Evolutionary conservation across 2,888 invertebrate species (phyloP).

Genomic region (Adela reaumurella): DNA sequence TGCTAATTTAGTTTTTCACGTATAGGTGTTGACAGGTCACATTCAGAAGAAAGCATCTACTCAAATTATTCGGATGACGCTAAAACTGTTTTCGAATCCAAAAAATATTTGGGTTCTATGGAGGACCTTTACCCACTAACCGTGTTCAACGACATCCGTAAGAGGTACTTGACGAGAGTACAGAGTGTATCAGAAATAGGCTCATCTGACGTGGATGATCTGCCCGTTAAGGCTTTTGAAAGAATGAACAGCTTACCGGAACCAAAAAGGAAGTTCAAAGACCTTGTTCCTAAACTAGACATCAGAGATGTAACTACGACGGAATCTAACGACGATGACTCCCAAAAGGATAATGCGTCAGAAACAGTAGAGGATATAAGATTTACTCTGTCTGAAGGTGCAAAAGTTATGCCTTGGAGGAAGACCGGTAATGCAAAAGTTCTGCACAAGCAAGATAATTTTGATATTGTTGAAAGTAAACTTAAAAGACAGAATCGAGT

Average conservation of each 20-base stretch:
- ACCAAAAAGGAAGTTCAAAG: constrained; percentile 14
- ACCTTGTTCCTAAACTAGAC: constrained; percentile 13
- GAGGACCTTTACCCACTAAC: constrained; percentile 35
- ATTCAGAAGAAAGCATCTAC: constrained; percentile 36
- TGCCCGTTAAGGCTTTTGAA: constrained; percentile 35
- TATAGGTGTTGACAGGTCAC: constrained; percentile 46
- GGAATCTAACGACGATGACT: constrained; percentile 33
- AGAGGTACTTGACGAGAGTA: constrained; percentile 41
- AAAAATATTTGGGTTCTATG: constrained; percentile 21
- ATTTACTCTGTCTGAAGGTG: background rate
- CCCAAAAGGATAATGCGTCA: constrained; percentile 15
- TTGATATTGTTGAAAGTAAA: constrained; percentile 22
- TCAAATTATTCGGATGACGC: constrained; percentile 28
- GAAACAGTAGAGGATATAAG: constrained; percentile 13
- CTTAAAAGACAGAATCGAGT: constrained; percentile 18
- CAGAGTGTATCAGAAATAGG: constrained; percentile 33
- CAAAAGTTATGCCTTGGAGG: background rate
- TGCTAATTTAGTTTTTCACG: constrained; percentile 36
- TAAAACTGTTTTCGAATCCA: constrained; percentile 22
- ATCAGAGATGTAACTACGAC: constrained; percentile 34
- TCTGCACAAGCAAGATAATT: constrained; percentile 32
- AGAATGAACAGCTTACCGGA: constrained; percentile 21
- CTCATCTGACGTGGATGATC: constrained; percentile 17
- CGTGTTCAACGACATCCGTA: constrained; percentile 39
- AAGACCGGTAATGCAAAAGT: constrained; percentile 17